Conservation (phyloP, 2,797 vertebrate species). For the Enteromius argenteus region DNA sequence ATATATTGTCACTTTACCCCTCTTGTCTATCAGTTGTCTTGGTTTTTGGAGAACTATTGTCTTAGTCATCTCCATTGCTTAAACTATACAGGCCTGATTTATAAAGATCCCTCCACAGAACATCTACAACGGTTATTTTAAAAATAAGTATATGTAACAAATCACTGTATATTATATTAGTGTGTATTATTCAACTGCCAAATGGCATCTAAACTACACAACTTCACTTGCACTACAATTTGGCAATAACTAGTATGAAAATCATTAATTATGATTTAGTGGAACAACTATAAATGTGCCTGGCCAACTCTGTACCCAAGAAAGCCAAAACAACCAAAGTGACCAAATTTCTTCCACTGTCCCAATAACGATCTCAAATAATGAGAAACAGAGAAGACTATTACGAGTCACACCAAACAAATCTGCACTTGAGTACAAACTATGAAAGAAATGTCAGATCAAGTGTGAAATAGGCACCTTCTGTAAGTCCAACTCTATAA, state of each 20-base stretch:
- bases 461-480: constrained; percentile 46
- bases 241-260: not conserved
- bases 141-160: not conserved
- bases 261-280: constrained; percentile 5
- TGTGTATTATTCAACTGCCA: not conserved
- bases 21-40: not conserved
- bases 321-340: constrained; percentile 10
- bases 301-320: not conserved
- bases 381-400: not conserved
- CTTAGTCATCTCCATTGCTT: not conserved
- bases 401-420: not conserved
- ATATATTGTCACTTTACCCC: not conserved
- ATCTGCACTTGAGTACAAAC: constrained; percentile 35
- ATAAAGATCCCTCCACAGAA: not conserved
- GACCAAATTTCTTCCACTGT: not conserved
- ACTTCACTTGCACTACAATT: not conserved
- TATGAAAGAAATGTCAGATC: constrained; percentile 33
- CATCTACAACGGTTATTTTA: not conserved
- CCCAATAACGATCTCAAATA: not conserved
- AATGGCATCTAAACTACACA: not conserved
- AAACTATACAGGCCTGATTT: not conserved
- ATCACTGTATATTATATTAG: not conserved
- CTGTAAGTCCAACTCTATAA: constrained; percentile 24
- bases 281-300: constrained; percentile 1
- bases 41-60: not conserved